Evolutionary conservation across 2,797 vertebrate genomes (phyloP), one percentile per base, ranked within the genome.

Genomic region (Acipenser ruthenus): DNA sequence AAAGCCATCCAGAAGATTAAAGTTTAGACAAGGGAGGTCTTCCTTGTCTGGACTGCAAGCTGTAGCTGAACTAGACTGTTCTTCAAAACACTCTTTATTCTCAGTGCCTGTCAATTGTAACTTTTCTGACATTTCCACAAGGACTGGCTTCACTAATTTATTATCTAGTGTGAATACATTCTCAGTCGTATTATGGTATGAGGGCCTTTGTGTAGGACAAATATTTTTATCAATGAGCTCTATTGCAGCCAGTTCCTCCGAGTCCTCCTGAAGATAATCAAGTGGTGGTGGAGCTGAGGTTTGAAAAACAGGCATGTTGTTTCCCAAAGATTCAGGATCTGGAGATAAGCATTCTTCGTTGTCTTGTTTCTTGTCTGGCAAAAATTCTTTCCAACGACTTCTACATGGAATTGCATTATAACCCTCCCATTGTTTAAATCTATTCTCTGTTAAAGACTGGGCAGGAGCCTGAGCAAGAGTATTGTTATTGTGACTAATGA

Each of bases 1-100:
- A 79, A 88, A 86, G 73, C 73, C 68, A 37, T 75, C 80, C 64
- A 80, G 48, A 0, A 91, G 66, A 72, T 83, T 82, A 69, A 90
- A 91, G 69, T 72, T 84, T 59, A 89, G 66, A 23, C 84, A 77
- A 73, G 78, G 68, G 63, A 83, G 59, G 4, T 71, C 64, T 9
- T 79, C 73, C 12, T 55, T n/a, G 4, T n/a, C 52, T n/a, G 4
- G 52, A 55, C 52, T 55, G n/a, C 52, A 37, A 37, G 23, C 23
- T 37, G 23, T 37, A 37, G 23, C 23, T 37, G 23, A 37, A 37
- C 23, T 37, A 37, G 23, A 37, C 23, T 1, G 2, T 37, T 23
- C 23, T 37, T 37, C 23, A 37, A 4, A 37, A 37, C 23, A 37
- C 23, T 37, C 23, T 37, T 37, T 37, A 37, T 1, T 1, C 23